Conservation (phyloP, 2,797 vertebrate genomes). For the Sandelia bainsii region DNA sequence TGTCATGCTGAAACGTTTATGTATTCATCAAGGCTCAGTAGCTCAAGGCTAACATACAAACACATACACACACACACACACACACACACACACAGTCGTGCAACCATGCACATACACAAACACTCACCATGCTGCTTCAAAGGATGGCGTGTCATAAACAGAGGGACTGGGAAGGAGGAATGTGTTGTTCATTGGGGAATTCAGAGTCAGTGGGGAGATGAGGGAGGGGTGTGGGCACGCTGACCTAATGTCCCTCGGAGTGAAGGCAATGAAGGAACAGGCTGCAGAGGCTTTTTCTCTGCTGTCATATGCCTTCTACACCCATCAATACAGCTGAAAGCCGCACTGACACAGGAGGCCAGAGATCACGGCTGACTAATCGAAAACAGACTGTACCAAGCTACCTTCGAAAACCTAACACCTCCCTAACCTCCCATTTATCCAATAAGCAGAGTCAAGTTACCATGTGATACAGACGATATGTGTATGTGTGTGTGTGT, state of each 20-base stretch:
- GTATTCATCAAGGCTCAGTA: constrained; percentile 32
- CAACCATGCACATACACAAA: constrained; percentile 43
- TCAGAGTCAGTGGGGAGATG: constrained; percentile 61
- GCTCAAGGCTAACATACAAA: constrained; percentile 35
- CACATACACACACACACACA: constrained; percentile 35
- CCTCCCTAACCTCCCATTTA: constrained; percentile 51
- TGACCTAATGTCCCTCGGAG: constrained; percentile 71
- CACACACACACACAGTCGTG: constrained; percentile 25
- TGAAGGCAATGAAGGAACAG: constrained; percentile 49
- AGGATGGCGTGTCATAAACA: constrained; percentile 80
- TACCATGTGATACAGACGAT: constrained; percentile 39
- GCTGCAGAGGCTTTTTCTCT: constrained; percentile 45
- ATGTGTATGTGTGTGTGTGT: not conserved
- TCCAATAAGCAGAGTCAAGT: constrained; percentile 59
- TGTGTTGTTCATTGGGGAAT: constrained; percentile 81
- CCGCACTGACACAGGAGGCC: constrained; percentile 57
- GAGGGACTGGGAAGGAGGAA: constrained; percentile 79
- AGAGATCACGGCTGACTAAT: constrained; percentile 66
- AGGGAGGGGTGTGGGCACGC: constrained; percentile 56
- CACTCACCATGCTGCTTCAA: constrained; percentile 70
- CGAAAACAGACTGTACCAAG: constrained; percentile 62
- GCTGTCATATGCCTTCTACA: constrained; percentile 72
- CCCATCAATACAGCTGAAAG: constrained; percentile 53
- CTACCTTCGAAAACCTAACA: constrained; percentile 38
- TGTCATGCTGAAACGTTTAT: constrained; percentile 62